Evolutionary conservation across 2,888 invertebrate species (phyloP).

Genomic region (Drosophila trichaetosa): DNA sequence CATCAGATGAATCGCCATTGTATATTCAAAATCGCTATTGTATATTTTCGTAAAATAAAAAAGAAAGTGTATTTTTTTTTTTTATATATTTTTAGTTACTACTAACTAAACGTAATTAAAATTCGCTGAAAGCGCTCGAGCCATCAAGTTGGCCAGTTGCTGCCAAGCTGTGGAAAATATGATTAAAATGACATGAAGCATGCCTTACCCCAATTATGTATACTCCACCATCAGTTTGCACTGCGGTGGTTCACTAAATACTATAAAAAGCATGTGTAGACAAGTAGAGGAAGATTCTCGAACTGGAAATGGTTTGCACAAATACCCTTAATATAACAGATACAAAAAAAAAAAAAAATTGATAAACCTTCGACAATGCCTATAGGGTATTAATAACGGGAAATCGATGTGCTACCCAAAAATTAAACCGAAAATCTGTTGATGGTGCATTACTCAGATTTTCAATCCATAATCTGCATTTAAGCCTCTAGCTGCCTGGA

Average conservation of each 20-base stretch:
- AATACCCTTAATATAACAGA: constrained; percentile 4
- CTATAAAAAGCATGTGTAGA: background rate
- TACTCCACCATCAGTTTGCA: background rate
- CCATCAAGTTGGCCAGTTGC: constrained; percentile 16
- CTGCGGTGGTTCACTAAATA: background rate
- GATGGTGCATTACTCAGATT: constrained; percentile 62
- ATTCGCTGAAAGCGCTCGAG: background rate
- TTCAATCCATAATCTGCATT: constrained; percentile 14
- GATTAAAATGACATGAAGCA: constrained; percentile 42
- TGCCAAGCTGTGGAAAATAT: constrained; percentile 32
- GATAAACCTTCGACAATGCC: background rate
- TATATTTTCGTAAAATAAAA: constrained; percentile 1
- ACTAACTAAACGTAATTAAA: background rate
- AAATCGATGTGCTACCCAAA: constrained; percentile 44
- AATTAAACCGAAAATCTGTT: constrained; percentile 61
- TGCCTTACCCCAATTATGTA: constrained; percentile 50
- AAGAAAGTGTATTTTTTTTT: background rate
- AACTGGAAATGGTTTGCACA: background rate
- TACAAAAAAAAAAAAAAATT: background rate
- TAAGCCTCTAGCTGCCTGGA: constrained; percentile 22
- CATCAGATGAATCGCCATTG: background rate
- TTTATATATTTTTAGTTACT: background rate
- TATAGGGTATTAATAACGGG: constrained; percentile 16
- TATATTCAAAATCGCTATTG: too few species aligned
- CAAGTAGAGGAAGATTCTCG: background rate